These are phyloP conservation scores for Teleiodes luculella DNA, from an alignment of 2,888 invertebrate genomes.

Conservation along the genomic window DNA sequence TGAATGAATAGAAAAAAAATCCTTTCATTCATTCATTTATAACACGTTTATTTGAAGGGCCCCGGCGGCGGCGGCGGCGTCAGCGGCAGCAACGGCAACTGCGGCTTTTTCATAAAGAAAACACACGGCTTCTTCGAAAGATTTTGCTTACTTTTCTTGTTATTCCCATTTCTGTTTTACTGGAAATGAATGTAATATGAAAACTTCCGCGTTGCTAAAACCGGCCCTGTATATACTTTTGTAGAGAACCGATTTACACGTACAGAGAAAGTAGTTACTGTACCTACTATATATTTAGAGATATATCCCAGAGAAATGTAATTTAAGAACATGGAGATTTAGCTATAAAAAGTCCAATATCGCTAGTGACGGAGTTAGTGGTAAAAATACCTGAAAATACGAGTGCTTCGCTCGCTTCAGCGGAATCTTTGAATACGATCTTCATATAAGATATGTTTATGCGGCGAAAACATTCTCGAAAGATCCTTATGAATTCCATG, in stretches of 20 bases:
- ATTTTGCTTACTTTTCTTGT: too few species aligned
- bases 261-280: too few species aligned
- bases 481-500: too few species aligned
- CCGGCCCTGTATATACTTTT: too few species aligned
- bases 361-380: slow-evolving; percentile 13
- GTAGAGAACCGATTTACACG: too few species aligned
- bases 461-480: not conserved
- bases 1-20: slow-evolving; percentile 35
- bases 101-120: not conserved
- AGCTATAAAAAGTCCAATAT: slow-evolving; percentile 30
- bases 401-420: slow-evolving; percentile 23
- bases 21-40: slow-evolving; percentile 42
- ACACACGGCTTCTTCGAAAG: too few species aligned
- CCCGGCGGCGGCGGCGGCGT: too few species aligned
- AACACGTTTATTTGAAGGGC: slow-evolving; percentile 22
- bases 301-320: not conserved
- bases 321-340: not conserved
- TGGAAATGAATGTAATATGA: too few species aligned
- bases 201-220: too few species aligned
- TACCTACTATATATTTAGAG: too few species aligned
- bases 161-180: too few species aligned
- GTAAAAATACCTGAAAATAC: slow-evolving; percentile 22
- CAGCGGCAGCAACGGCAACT: too few species aligned
- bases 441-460: slow-evolving; percentile 29
- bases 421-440: slow-evolving; percentile 38